These are phyloP conservation scores for Podilymbus podiceps DNA, from an alignment of 2,113 vertebrate species.

Conservation along the genomic window DNA sequence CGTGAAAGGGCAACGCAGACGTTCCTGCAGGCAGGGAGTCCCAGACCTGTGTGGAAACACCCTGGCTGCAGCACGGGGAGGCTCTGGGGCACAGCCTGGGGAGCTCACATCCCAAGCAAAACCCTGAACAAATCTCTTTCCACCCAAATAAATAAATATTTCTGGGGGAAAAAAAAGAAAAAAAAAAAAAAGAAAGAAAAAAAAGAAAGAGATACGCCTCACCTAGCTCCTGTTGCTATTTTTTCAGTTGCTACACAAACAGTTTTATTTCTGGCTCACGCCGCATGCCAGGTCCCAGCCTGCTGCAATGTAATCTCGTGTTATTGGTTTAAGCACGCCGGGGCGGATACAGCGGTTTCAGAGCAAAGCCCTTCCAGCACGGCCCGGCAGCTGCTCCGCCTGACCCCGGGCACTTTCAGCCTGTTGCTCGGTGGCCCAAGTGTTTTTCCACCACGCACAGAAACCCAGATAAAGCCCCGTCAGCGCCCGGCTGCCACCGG, in stretches of 20 bases:
- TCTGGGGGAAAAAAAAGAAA: too few relatives aligned
- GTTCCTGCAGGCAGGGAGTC: background rate
- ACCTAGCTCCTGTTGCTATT: constrained; percentile 59
- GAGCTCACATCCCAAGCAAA: background rate
- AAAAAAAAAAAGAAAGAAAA: too few relatives aligned
- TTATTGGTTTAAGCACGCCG: background rate
- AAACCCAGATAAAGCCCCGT: background rate
- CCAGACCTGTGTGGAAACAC: background rate
- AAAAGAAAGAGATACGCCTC: background rate
- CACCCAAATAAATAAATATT: background rate
- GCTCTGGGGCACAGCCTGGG: accelerated
- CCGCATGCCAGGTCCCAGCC: constrained; percentile 32
- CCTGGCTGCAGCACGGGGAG: background rate
- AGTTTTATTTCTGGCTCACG: constrained; percentile 69
- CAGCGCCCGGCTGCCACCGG: background rate
- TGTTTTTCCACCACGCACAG: background rate
- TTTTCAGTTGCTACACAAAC: constrained; percentile 74
- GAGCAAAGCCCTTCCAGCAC: background rate
- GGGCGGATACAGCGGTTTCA: background rate
- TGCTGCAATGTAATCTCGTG: background rate
- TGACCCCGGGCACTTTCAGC: background rate
- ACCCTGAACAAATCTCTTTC: background rate
- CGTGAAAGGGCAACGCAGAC: accelerated
- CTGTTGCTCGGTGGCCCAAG: background rate
- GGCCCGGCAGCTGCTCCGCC: constrained; percentile 61